phyloP scores from a whole-genome alignment of 1,140 invertebrate species.

The Drosophila tsacasi region DNA sequence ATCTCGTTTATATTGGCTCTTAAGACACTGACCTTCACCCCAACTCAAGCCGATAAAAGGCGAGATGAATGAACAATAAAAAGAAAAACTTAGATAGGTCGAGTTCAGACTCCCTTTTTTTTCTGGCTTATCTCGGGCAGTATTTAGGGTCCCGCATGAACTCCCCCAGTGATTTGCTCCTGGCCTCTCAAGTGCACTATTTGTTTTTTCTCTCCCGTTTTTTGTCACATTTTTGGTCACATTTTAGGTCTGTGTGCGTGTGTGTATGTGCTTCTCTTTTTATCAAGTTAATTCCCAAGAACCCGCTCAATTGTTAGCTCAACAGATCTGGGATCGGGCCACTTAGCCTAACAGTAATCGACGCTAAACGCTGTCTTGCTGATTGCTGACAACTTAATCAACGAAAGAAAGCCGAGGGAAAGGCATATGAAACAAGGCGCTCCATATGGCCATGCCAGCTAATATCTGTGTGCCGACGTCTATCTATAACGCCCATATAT shows the following conservation, averaged over 20 bases:
- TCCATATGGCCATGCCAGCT: slow-evolving; percentile 40
- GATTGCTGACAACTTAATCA: slow-evolving; percentile 81
- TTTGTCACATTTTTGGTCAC: slow-evolving; percentile 1
- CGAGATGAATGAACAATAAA: not conserved
- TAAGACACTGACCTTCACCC: slow-evolving; percentile 6
- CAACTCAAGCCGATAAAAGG: not conserved
- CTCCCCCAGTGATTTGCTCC: not conserved
- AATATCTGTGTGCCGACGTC: slow-evolving; percentile 33
- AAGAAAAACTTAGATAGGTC: slow-evolving; percentile 2
- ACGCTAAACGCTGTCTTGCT: slow-evolving; percentile 63
- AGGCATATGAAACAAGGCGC: slow-evolving; percentile 26
- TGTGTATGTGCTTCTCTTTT: not conserved
- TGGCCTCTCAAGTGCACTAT: not conserved
- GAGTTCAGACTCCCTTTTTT: not conserved
- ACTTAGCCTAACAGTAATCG: slow-evolving; percentile 55
- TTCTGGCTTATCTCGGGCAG: slow-evolving; percentile 1
- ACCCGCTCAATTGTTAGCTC: slow-evolving; percentile 44
- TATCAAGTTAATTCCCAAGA: slow-evolving; percentile 40
- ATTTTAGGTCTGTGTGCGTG: no score
- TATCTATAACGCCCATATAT: slow-evolving; percentile 30
- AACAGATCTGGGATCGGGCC: slow-evolving; percentile 41
- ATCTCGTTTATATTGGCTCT: not conserved
- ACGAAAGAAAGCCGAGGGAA: slow-evolving; percentile 34
- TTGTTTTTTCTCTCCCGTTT: not conserved
- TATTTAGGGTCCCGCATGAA: slow-evolving; percentile 9